Conservation (phyloP, 2,797 vertebrate genomes). For the Uromys caudimaculatus region DNA sequence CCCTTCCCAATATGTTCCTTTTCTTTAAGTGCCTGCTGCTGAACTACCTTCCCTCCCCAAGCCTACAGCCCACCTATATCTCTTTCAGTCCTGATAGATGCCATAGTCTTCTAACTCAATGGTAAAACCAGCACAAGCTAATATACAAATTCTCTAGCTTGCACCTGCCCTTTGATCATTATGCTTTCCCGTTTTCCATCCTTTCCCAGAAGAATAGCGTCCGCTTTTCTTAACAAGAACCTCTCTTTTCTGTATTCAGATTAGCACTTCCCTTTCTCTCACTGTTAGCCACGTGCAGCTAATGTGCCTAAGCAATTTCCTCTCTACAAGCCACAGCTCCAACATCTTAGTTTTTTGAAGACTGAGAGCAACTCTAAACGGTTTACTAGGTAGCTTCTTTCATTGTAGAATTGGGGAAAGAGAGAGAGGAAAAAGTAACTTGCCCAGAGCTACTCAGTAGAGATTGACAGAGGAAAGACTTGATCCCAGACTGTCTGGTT, state of each 20-base stretch:
- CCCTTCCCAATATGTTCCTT: not conserved
- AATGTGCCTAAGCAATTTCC: slow-evolving; percentile 3
- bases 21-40: not conserved
- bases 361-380: slow-evolving; percentile 46
- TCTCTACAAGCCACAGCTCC: not conserved
- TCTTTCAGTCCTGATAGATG: not conserved
- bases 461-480: not conserved
- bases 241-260: not conserved
- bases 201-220: not conserved
- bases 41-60: not conserved
- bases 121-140: not conserved
- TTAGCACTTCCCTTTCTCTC: not conserved
- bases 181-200: slow-evolving; percentile 11
- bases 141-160: slow-evolving; percentile 33
- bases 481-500: not conserved
- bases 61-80: not conserved
- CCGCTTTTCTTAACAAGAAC: not conserved
- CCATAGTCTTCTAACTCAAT: slow-evolving; percentile 10
- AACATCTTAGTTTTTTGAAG: slow-evolving; percentile 47
- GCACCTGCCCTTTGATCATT: not conserved
- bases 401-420: slow-evolving; percentile 46
- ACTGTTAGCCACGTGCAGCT: slow-evolving; percentile 19
- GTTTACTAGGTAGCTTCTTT: slow-evolving; percentile 31
- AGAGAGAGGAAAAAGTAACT: slow-evolving; percentile 42
- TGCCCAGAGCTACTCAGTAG: slow-evolving; percentile 23